These are phyloP conservation scores for Xyrauchen texanus DNA, from an alignment of 2,113 vertebrate genomes.

Conservation along the genomic window DNA sequence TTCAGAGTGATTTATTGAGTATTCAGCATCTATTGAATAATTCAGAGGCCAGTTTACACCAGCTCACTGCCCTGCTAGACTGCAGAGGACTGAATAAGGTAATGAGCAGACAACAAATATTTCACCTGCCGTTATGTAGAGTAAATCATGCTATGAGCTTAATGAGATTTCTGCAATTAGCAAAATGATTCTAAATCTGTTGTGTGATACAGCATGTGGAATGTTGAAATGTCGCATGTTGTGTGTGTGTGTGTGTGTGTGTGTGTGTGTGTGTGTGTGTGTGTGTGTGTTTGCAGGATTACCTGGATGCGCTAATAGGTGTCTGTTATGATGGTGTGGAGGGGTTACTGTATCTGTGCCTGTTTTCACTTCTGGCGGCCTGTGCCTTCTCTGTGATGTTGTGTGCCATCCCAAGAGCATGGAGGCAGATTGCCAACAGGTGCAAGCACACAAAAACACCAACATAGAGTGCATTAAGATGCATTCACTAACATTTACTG, in stretches of 20 bases:
- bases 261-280: slow-evolving; percentile 6
- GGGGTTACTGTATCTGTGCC: slow-evolving; percentile 88
- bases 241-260: slow-evolving; percentile 30
- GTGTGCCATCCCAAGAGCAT: slow-evolving; percentile 81
- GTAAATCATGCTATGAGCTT: neutral
- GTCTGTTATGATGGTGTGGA: slow-evolving; percentile 93
- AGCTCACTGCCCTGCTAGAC: slow-evolving; percentile 92
- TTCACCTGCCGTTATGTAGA: neutral
- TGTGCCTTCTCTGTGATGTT: slow-evolving; percentile 86
- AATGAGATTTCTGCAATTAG: neutral
- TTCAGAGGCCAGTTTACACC: slow-evolving; percentile 88
- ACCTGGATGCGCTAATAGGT: slow-evolving; percentile 88
- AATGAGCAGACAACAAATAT: slow-evolving; percentile 17
- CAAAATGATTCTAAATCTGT: neutral
- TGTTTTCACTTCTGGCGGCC: slow-evolving; percentile 88
- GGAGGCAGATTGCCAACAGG: slow-evolving; percentile 82
- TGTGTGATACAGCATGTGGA: neutral
- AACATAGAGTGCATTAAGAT: neutral
- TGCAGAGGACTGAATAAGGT: slow-evolving; percentile 97
- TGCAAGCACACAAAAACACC: slow-evolving; percentile 51
- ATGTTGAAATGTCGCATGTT: neutral
- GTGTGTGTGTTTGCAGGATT: slow-evolving; percentile 78
- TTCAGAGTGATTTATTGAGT: slow-evolving; percentile 85
- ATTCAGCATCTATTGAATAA: slow-evolving; percentile 88
- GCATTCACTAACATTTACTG: too few relatives aligned